Conservation (phyloP, 1,140 invertebrate species). For the Drosophila equinoxialis region DNA sequence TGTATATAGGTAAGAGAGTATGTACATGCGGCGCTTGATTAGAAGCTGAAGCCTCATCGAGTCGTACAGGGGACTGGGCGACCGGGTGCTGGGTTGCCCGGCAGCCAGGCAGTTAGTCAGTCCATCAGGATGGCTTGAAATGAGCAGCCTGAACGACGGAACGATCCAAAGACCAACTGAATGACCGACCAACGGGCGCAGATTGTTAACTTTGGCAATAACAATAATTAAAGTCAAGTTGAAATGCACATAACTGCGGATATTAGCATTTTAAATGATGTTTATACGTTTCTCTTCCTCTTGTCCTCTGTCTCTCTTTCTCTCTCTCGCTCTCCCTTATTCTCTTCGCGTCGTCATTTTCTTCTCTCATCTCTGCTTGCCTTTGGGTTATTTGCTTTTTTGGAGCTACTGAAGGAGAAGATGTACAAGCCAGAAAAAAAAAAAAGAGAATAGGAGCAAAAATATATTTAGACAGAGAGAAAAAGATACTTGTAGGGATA, state of each 20-base stretch:
- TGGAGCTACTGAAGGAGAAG: conserved; percentile 31
- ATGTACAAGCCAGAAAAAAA: background rate
- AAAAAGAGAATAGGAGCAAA: background rate
- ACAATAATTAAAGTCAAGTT: conserved; percentile 82
- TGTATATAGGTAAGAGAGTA: background rate
- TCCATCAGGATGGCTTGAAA: conserved; percentile 62
- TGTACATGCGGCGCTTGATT: conserved; percentile 50
- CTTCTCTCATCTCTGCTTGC: conserved; percentile 8
- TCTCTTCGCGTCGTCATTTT: conserved; percentile 9
- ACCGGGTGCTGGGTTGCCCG: conserved; percentile 18
- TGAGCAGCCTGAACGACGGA: conserved; percentile 48
- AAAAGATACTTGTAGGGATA: background rate
- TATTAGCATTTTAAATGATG: conserved; percentile 82
- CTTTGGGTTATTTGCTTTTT: conserved; percentile 57
- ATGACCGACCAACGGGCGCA: conserved; percentile 46
- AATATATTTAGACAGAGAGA: background rate
- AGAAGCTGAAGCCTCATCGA: conserved; percentile 41
- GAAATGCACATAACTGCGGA: conserved; percentile 80
- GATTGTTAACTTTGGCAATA: conserved; percentile 82
- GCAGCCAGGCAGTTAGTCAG: conserved; percentile 62
- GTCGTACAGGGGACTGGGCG: background rate
- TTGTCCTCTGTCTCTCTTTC: background rate
- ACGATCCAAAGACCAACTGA: conserved; percentile 30
- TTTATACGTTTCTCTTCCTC: conserved; percentile 50
- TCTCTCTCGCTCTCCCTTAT: conserved; percentile 6